Evolutionary conservation across 2,113 vertebrate species (phyloP).

Genomic region (Corythornis vintsioides): DNA sequence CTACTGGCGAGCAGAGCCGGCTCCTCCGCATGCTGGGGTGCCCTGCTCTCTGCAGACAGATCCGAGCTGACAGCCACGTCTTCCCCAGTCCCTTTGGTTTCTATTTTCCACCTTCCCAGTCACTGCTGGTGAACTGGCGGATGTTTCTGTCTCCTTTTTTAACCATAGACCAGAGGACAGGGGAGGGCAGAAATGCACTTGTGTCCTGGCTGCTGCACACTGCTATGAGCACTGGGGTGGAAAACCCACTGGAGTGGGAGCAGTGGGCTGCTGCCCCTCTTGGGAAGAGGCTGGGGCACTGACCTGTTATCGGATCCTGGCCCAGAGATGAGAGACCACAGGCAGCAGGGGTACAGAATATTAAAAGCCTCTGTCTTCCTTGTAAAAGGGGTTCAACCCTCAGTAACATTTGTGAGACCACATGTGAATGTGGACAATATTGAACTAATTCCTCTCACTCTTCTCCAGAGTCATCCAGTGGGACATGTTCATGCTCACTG

Average conservation of each 20-base stretch:
- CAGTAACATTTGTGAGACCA: rapidly evolving
- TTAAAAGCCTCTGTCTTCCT: not conserved
- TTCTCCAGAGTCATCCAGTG: not conserved
- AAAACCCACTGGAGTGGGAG: not conserved
- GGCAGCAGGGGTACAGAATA: rapidly evolving
- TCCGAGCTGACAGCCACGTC: not conserved
- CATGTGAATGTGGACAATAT: rapidly evolving
- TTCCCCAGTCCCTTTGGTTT: not conserved
- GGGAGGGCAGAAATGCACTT: not conserved
- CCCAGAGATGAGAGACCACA: rapidly evolving
- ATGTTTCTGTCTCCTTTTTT: not conserved
- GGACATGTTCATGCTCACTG: not conserved
- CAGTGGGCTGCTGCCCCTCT: no score
- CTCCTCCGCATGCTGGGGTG: rapidly evolving
- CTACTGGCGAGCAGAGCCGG: not conserved
- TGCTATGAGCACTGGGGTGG: rapidly evolving
- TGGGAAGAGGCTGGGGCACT: not conserved
- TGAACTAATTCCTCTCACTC: not conserved
- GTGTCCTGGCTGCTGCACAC: not conserved
- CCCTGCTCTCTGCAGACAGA: rapidly evolving
- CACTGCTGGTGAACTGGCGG: not conserved
- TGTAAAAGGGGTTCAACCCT: not conserved
- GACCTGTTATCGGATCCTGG: rapidly evolving
- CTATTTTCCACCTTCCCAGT: not conserved
- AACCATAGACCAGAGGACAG: not conserved